Evolutionary conservation across 1,140 invertebrate genomes (phyloP), one percentile per base, ranked within the genome.

Genomic region (Schlechtendalia chinensis): DNA sequence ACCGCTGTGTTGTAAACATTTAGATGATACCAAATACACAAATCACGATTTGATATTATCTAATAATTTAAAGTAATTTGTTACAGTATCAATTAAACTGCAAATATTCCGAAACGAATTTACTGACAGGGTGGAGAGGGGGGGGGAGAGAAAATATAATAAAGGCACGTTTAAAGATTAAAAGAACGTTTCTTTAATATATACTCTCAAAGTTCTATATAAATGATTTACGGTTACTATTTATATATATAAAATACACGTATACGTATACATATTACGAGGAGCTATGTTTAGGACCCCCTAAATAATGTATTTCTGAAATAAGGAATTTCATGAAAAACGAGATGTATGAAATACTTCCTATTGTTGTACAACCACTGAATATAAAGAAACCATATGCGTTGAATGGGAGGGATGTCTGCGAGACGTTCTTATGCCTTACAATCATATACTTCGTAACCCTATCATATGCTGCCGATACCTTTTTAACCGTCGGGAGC

Each of bases 371-470:
- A 24, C 14, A 17, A 14, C 16, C 67, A 27, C 17, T 27, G 67
- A 27, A 69, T 69, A 47, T 69, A 47, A 69, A 32, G 39, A 69
- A 69, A 69, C 45, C 39, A 69, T 69, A 69, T n/a, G 39, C 65
- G n/a, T 69, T 24, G 65, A 47, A 69, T 50, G 24, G n/a, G 10
- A 59, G 22, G 5, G 45, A 1, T 50, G 67, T 69, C 19, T 67
- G 32, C n/a, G 32, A 22, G 65, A 67, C 56, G 67, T 8, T 67
- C 32, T 39, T 50, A 27, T 47, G 29, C 11, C 12, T 67, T 16
- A 47, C 12, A 45, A 47, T 16, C 65, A 24, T 22, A 56, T 12
- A 12, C 5, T 39, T 39, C 6, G 63, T n/a, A 67, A 67, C 65
- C 65, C 65, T 63, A 63, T 63, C 27, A 11, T 29, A 22, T 22